phyloP scores from a whole-genome alignment of 2,888 invertebrate species.

The Harmothoe impar region DNA sequence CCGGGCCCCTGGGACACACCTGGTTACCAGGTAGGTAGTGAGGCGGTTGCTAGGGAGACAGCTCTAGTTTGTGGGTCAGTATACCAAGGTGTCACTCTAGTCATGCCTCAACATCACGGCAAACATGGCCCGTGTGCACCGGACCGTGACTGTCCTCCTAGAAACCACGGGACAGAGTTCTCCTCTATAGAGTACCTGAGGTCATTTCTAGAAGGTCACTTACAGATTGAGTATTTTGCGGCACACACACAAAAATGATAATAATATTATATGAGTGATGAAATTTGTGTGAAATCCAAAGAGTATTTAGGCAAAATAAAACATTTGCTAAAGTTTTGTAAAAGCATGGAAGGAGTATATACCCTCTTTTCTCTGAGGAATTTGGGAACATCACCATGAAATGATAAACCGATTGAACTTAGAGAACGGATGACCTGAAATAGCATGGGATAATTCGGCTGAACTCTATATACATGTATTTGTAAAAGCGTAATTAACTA shows the following conservation, averaged over 20 bases:
- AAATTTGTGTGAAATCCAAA: neutral
- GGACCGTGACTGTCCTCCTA: neutral
- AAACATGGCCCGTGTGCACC: neutral
- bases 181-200: neutral
- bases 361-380: neutral
- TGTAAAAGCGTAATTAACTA: too few species aligned
- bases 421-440: neutral
- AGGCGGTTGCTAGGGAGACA: neutral
- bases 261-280: too few species aligned
- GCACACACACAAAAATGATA: too few species aligned
- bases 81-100: neutral
- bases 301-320: neutral
- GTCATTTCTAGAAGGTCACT: neutral
- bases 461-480: neutral
- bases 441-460: neutral
- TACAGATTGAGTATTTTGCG: too few species aligned
- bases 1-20: too few species aligned
- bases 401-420: too few species aligned
- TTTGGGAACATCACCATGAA: neutral
- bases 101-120: slow-evolving; percentile 6
- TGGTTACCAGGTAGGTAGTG: neutral
- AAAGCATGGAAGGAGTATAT: neutral
- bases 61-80: neutral
- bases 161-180: neutral
- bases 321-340: neutral